A percentile compares a stretch with the other conserved stretches of the same genome.
phyloP scores from a whole-genome alignment of 23 tunicate species.

The Halocynthia aurantium region DNA sequence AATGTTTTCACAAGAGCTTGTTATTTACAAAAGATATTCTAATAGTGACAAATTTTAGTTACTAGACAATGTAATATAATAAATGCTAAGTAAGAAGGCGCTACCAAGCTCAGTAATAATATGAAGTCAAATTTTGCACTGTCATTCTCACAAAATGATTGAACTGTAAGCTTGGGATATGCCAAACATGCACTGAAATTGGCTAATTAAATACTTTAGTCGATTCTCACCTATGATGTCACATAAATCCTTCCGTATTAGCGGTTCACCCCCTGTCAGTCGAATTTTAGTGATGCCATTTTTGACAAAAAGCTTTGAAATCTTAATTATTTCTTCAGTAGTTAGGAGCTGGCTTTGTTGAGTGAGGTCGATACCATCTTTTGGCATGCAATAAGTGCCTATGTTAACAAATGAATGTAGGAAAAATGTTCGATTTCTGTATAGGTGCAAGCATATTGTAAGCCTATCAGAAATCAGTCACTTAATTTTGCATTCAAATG shows the following conservation, averaged over 20 bases:
- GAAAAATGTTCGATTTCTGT: neutral
- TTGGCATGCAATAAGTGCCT: constrained; percentile 97
- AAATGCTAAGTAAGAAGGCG: no score
- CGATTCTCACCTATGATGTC: constrained; percentile 60
- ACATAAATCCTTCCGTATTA: constrained; percentile 59
- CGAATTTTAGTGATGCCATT: constrained; percentile 84
- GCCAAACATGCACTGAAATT: neutral
- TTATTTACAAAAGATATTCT: no score
- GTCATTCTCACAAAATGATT: no score
- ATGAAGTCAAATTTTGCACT: no score
- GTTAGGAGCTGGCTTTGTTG: constrained; percentile 53
- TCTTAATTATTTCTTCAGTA: constrained; percentile 60
- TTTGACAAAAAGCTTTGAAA: constrained; percentile 65
- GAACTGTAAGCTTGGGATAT: neutral
- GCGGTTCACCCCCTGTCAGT: constrained; percentile 97
- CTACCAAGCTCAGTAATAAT: no score
- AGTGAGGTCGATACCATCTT: constrained; percentile 81
- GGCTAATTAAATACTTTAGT: neutral
- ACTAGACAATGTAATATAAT: no score
- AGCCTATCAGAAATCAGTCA: constrained; percentile 1
- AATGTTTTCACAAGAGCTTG: no score
- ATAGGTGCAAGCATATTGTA: neutral
- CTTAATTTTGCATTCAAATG: constrained; percentile 7
- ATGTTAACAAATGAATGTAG: neutral
- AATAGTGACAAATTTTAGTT: no score